These are phyloP conservation scores for Dendrocincla tyrannina DNA, from an alignment of 2,797 vertebrate species.

Conservation along the genomic window DNA sequence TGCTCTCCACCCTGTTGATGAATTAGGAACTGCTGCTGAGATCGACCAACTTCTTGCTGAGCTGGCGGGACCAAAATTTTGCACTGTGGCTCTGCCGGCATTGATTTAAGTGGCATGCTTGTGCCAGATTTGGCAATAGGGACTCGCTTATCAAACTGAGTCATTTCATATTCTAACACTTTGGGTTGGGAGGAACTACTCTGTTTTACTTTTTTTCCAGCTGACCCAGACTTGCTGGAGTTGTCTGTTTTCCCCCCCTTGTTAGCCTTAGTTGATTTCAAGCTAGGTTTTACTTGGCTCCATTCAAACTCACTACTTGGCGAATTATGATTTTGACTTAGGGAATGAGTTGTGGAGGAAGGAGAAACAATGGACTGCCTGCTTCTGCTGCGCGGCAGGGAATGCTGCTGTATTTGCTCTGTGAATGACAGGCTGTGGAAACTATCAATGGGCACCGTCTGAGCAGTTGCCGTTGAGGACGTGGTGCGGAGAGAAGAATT, in stretches of 20 bases:
- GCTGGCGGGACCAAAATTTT: conserved; percentile 85
- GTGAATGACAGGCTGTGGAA: conserved; percentile 94
- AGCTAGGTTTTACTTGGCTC: conserved; percentile 90
- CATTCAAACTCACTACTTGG: conserved; percentile 93
- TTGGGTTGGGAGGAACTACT: conserved; percentile 83
- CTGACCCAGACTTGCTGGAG: conserved; percentile 82
- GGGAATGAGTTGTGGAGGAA: conserved; percentile 91
- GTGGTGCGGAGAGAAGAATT: conserved; percentile 97
- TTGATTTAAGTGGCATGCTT: conserved; percentile 75
- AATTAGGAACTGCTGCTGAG: conserved; percentile 89
- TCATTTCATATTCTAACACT: conserved; percentile 97
- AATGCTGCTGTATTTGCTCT: conserved; percentile 98
- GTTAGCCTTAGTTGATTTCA: conserved; percentile 87
- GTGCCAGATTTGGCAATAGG: conserved; percentile 86
- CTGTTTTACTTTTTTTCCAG: conserved; percentile 89
- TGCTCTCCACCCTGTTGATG: conserved; percentile 91
- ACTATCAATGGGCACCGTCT: conserved; percentile 96
- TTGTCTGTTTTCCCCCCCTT: conserved; percentile 85
- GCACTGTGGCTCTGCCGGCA: conserved; percentile 81
- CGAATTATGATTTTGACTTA: conserved; percentile 88
- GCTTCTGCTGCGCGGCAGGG: conserved; percentile 93
- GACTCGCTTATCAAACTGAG: conserved; percentile 91
- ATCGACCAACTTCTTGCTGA: conserved; percentile 84
- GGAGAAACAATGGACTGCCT: conserved; percentile 95
- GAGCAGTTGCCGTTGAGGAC: conserved; percentile 94